These are phyloP conservation scores for Collichthys lucidus DNA, from an alignment of 2,113 vertebrate genomes.

Conservation along the genomic window DNA sequence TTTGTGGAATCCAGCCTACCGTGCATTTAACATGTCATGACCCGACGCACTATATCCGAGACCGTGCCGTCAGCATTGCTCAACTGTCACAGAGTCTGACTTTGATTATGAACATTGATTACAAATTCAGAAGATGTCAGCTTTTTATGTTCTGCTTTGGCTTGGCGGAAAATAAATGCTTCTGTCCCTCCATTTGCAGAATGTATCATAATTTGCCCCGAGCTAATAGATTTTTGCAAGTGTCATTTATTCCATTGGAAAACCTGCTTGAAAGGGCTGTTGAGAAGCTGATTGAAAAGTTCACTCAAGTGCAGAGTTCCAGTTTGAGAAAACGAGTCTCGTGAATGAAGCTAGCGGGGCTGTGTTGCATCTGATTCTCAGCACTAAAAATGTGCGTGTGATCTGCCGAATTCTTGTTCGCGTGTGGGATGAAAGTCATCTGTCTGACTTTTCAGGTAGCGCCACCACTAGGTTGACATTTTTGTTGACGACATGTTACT, in stretches of 20 bases:
- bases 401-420: background rate
- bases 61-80: background rate
- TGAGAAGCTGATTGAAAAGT: background rate
- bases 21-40: conserved; percentile 14
- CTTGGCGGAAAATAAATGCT: background rate
- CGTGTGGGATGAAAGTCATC: background rate
- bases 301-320: background rate
- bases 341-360: background rate
- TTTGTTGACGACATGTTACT: background rate
- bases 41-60: conserved; percentile 35
- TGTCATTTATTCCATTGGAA: background rate
- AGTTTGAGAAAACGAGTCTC: background rate
- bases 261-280: background rate
- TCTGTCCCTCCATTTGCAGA: background rate
- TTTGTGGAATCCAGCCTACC: background rate
- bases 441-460: background rate
- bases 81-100: conserved; percentile 8
- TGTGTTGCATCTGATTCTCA: background rate
- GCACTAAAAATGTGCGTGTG: background rate
- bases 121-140: background rate
- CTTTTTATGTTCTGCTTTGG: background rate
- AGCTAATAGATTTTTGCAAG: background rate
- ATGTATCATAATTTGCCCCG: background rate
- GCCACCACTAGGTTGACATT: too few species aligned
- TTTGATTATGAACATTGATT: conserved; percentile 1